Base-by-base conservation (phyloP, 1,140 invertebrate genomes). In the Streblospio benedicti region DNA sequence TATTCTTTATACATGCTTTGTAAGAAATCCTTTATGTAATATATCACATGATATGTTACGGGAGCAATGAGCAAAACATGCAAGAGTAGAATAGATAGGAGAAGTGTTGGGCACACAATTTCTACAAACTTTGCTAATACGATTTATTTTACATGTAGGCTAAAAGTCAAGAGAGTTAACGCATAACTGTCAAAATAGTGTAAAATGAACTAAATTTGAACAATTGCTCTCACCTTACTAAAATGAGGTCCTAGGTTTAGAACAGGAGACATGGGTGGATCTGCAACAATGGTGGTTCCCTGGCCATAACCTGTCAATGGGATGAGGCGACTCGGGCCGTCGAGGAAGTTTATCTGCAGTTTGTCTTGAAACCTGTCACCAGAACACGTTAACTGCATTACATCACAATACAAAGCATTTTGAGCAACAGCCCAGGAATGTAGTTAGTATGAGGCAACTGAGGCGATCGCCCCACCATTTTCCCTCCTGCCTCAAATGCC, bases 201-300 rank as follows among this genome's bases (percentile, higher is more conserved):
- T 18, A 38, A 25, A 23, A 4, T 18, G 20, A 55, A 12, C 30
- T n/a, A 41, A 57, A 16, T 35, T 16, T 20, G 27, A 14, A 14
- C 30, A 20, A 27, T 43, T 27, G 38, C 27, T 16, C 20, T 35
- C 30, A 45, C 47, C 32, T 52, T 65, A 23, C 73, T 76, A 65
- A 78, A 78, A 56, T 76, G 74, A 20, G 75, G 73, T 41, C 76
- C 77, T 20, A 79, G 68, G 61, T 77, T 66, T 23, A 78, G 65
- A 2, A 65, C 54, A 27, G 69, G 55, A 4, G 63, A 65, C 18
- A 79, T 68, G 9, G 67, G 67, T 4, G 76, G 75, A 33, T 77
- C 74, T 31, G 71, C 68, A 0, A 71, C 66, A 38, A 79, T 75
- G 16, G 75, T 77, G 9, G 76, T 76, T 18, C 77, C 77, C 27